These are phyloP conservation scores for Mycetomoellerius zeteki DNA, from an alignment of 1,140 invertebrate genomes.

Conservation along the genomic window DNA sequence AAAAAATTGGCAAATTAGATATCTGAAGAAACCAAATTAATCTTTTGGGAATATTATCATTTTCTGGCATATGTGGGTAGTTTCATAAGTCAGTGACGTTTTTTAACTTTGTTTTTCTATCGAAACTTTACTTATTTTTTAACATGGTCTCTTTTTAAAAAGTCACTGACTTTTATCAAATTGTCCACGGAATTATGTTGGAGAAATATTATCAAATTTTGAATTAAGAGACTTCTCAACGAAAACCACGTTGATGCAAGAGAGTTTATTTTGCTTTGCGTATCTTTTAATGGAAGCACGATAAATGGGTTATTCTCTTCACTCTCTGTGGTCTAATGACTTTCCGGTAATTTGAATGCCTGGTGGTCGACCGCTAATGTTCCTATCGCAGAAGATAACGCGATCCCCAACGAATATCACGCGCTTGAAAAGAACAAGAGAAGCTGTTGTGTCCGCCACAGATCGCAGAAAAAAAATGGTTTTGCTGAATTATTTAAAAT, in stretches of 20 bases:
- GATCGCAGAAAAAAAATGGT: background rate
- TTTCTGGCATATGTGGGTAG: background rate
- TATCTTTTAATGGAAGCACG: background rate
- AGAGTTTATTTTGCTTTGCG: background rate
- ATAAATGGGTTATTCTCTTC: background rate
- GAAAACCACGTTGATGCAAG: background rate
- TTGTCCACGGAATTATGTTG: background rate
- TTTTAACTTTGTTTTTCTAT: too few species aligned
- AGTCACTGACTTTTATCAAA: too few species aligned
- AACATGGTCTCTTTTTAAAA: too few species aligned
- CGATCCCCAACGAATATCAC: background rate
- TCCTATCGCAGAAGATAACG: conserved; percentile 47
- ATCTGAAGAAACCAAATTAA: background rate
- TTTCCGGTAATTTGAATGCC: conserved; percentile 46
- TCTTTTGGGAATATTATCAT: background rate
- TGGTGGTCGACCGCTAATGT: background rate
- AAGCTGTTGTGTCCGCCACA: background rate
- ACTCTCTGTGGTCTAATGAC: conserved; percentile 16
- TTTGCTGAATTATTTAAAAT: too few species aligned
- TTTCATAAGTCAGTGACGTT: too few species aligned
- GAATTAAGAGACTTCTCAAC: background rate
- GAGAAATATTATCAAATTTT: background rate
- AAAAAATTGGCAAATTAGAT: background rate
- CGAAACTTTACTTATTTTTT: too few species aligned
- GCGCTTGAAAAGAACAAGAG: background rate